Conservation (phyloP, 2,888 invertebrate species). For the Oxyteleia sp. region DNA sequence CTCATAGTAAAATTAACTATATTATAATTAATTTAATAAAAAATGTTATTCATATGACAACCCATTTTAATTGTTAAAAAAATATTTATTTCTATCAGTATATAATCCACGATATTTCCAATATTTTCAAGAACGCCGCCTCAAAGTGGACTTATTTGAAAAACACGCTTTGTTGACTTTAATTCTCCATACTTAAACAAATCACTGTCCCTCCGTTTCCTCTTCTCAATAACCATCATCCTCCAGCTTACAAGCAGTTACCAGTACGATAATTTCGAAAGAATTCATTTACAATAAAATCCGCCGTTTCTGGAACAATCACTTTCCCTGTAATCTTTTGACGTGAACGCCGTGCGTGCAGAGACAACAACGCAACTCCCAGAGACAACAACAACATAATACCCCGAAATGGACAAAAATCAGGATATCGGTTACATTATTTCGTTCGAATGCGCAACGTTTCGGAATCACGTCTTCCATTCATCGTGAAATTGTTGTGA, state of each 20-base stretch:
- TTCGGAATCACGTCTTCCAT: conserved; percentile 40
- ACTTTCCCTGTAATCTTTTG: conserved; percentile 64
- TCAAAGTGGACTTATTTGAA: no score
- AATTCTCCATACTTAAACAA: background rate
- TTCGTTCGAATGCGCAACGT: conserved; percentile 39
- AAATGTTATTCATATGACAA: no score
- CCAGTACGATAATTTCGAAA: conserved; percentile 25
- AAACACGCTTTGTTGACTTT: no score
- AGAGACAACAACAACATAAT: conserved; percentile 25
- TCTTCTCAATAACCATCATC: conserved; percentile 36
- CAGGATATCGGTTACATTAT: conserved; percentile 65
- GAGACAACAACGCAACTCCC: conserved; percentile 13
- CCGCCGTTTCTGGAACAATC: conserved; percentile 42
- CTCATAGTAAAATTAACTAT: no score
- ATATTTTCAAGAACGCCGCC: no score
- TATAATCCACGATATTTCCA: no score
- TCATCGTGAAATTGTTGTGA: conserved; percentile 47
- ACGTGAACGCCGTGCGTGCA: conserved; percentile 37
- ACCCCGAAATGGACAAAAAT: conserved; percentile 51
- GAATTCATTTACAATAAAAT: conserved; percentile 40
- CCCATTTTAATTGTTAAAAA: no score
- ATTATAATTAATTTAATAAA: no score
- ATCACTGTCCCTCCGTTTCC: conserved; percentile 11
- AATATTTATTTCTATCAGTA: no score
- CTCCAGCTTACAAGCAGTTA: no score